Evolutionary conservation across 2,888 invertebrate species (phyloP).

Genomic region (Myopa testacea): DNA sequence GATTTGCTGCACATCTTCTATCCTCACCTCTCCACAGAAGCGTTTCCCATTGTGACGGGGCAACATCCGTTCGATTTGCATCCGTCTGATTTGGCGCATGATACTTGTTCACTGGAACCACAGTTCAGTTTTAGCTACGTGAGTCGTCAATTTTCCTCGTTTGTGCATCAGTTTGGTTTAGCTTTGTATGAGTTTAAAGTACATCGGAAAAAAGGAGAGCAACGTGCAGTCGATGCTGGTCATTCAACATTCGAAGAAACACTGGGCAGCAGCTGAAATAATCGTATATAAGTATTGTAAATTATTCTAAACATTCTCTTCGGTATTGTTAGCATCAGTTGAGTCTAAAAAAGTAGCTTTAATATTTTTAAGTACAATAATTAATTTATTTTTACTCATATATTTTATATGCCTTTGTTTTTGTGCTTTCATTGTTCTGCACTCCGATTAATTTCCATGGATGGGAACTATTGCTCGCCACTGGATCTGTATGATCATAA

Average conservation of each 20-base stretch:
- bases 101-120: conserved; percentile 59
- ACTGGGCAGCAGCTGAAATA: neutral
- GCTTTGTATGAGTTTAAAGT: conserved; percentile 69
- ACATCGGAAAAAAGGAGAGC: conserved; percentile 44
- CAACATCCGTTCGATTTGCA: conserved; percentile 66
- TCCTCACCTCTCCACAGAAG: conserved; percentile 83
- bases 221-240: neutral
- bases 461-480: too few species aligned
- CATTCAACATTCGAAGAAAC: neutral
- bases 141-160: conserved; percentile 64
- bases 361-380: too few species aligned
- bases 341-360: too few species aligned
- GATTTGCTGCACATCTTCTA: conserved; percentile 74
- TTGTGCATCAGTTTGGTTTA: conserved; percentile 70
- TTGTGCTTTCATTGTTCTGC: too few species aligned
- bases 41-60: conserved; percentile 73
- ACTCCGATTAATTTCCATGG: too few species aligned
- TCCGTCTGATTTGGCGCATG: conserved; percentile 58
- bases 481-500: too few species aligned
- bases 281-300: too few species aligned
- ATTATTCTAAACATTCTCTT: neutral
- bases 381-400: too few species aligned
- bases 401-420: too few species aligned
- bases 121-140: conserved; percentile 56
- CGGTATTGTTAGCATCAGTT: too few species aligned